Evolutionary conservation across 2,888 invertebrate species (phyloP), one percentile per base, ranked within the genome.

Genomic region (Eristalis intricaria): DNA sequence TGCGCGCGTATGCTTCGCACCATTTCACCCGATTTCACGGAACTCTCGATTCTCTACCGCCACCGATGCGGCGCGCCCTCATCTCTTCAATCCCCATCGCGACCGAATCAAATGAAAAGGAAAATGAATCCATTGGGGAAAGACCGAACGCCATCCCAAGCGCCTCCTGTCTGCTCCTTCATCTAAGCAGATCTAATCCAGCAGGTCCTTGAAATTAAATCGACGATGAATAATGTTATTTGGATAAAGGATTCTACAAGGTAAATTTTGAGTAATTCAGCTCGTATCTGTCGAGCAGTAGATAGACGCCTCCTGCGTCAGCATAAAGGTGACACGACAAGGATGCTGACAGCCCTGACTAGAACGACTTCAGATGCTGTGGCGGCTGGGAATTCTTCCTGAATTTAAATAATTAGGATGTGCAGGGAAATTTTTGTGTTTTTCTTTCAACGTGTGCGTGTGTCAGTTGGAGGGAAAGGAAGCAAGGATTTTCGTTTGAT

Each of bases 181-280:
- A 8, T 29, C 10, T 56, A 11, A 8, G n/a, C 32, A 63, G 70
- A 71, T 79, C 75, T 84, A 87, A 87, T 83, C 79, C 75, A 11
- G 35, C 19, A 69, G 82, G 83, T 84, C 87, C 84, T 87, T 84
- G 79, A 84, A 87, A 80, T 87, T 84, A 87, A 87, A 87, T 87
- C 84, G 87, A 84, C 50, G 84, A 87, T 87, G 79, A 84, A 84
- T 87, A 87, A 84, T 84, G 71, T 76, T 87, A 80, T 87, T 84
- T 84, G 79, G 84, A 84, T 83, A 80, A 84, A 87, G 87, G 87
- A 87, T 84, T 87, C 79, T 87, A 64, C 87, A 66, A 64, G 84
- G 75, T 73, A 73, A 84, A 65, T 79, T 87, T 79, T 73, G 58
- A 84, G 83, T 75, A 84, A 79, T 79, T 83, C 81, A 23, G 15